Evolutionary conservation across 2,113 vertebrate species (phyloP), one percentile per base, ranked within the genome.

Genomic region (Pelvicachromis taeniatus): DNA sequence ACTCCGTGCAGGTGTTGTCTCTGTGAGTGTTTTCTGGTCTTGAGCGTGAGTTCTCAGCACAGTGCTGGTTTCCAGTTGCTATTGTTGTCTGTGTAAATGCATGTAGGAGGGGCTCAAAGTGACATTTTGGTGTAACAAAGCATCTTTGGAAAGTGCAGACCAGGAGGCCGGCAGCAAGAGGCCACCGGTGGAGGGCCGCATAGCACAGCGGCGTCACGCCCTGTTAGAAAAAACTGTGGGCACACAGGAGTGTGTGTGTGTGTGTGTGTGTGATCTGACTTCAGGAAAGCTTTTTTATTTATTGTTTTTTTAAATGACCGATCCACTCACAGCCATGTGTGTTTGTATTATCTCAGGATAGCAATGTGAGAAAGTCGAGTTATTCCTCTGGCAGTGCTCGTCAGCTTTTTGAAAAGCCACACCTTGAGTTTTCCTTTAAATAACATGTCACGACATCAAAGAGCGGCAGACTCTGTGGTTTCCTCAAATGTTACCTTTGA

Each of bases 91-190:
- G 88, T 87, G 92, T 89, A 84, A 93, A 93, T 83, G 86, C 81
- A 29, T 33, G 88, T 91, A 90, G 93, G 92, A 90, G 93, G 85
- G 73, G 91, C 91, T 87, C 77, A 45, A n/a, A 81, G 42, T 83
- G 87, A 93, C 94, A 91, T 91, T 90, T 93, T 87, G 84, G 35
- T 82, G 86, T 92, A 93, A 93, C 91, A 94, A 93, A 92, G 92
- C 91, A 85, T 89, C 82, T 87, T 84, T 91, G 86, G 84, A 91
- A 87, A 92, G 81, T 33, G 38, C 82, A 89, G 81, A 82, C 17
- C 68, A 40, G 80, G 82, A 85, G 58, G 61, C 79, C 31, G 42
- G 77, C 77, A 82, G 81, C 56, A 56, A 77, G 84, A 80, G 90
- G 87, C 86, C 83, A 56, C 83, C 42, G 54, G 80, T 68, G 56